Percentiles rank a stretch among this genome's conserved stretches.
Conservation (phyloP, 64 coral and sea anemone genomes). For the Montipora capricornis region DNA sequence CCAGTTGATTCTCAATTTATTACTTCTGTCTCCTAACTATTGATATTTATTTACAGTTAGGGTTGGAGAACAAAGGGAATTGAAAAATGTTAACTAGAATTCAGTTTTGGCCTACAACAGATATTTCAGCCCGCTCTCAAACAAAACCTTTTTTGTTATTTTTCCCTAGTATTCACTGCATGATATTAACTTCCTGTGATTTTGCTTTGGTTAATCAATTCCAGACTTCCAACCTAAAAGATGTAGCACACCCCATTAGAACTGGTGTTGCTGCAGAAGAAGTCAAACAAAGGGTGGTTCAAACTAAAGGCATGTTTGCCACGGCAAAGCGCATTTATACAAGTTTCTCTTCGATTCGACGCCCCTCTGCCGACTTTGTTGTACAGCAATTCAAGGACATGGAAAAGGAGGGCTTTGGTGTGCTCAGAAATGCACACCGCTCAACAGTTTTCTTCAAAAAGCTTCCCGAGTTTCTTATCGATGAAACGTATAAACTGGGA, state of each 20-base stretch:
- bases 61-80: neutral
- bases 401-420: neutral
- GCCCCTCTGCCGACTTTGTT: neutral
- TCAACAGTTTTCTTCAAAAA: neutral
- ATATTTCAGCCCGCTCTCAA: neutral
- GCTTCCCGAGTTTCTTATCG: neutral
- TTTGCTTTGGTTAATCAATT: slow-evolving; percentile 9
- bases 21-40: too few relatives aligned
- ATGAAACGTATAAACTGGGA: neutral
- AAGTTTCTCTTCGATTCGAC: neutral
- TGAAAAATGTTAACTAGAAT: neutral
- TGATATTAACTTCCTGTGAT: neutral
- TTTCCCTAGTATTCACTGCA: neutral
- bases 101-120: neutral
- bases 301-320: neutral
- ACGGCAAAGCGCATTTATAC: neutral
- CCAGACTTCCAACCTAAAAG: neutral
- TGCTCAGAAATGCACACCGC: neutral
- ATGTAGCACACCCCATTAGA: neutral
- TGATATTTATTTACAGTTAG: neutral
- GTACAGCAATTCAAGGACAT: neutral
- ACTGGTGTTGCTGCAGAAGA: neutral
- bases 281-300: neutral
- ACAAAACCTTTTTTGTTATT: neutral
- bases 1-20: too few relatives aligned